Evolutionary conservation across 2,797 vertebrate species (phyloP).

Genomic region (Linurgus olivaceus): DNA sequence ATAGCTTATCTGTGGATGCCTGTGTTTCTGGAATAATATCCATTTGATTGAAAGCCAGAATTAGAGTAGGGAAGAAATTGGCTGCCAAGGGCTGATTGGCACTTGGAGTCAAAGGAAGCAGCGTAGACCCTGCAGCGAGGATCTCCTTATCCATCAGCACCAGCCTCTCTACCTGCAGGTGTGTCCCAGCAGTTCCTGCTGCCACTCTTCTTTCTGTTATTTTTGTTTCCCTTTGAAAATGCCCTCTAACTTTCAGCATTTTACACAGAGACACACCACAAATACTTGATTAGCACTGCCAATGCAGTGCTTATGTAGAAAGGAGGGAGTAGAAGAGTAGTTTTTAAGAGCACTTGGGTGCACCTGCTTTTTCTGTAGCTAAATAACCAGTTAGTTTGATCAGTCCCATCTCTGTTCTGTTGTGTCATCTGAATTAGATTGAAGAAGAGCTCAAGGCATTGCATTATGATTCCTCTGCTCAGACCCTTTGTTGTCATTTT

Average conservation of each 20-base stretch:
- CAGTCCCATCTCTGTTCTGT: not conserved
- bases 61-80: constrained; percentile 10
- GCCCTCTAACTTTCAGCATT: not conserved
- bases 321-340: not conserved
- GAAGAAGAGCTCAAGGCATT: not conserved
- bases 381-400: not conserved
- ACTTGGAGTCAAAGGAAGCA: not conserved
- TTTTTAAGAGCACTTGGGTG: not conserved
- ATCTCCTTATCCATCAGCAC: not conserved
- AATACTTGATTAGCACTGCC: not conserved
- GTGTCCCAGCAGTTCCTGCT: not conserved
- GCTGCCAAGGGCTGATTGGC: constrained; percentile 24
- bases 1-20: constrained; percentile 74
- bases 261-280: not conserved
- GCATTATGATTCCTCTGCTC: not conserved
- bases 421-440: not conserved
- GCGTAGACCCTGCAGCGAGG: not conserved
- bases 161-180: constrained; percentile 13
- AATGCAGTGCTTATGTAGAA: not conserved
- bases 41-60: constrained; percentile 62
- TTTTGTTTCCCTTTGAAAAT: constrained; percentile 19
- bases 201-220: not conserved
- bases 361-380: not conserved
- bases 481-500: not conserved
- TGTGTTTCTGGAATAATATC: constrained; percentile 69